phyloP scores from a whole-genome alignment of 2,113 vertebrate species.

The Columba janthina region DNA sequence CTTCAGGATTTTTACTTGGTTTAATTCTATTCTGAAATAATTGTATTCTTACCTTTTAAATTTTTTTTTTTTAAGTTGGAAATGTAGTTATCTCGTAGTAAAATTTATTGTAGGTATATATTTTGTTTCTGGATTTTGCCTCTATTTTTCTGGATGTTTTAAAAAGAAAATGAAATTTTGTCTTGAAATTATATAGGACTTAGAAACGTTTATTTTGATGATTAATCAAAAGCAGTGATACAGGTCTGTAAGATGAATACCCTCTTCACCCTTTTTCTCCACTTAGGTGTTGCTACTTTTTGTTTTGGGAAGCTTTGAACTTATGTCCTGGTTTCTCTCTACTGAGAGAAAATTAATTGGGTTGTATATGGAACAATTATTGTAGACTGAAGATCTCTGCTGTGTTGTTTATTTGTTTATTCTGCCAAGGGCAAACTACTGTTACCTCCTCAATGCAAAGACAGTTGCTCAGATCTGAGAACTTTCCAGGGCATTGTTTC shows the following conservation, averaged over 20 bases:
- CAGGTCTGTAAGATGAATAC: not conserved
- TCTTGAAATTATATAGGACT: not conserved
- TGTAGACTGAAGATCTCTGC: not conserved
- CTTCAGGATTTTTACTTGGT: not conserved
- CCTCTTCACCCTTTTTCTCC: not conserved
- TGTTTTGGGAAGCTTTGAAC: not conserved
- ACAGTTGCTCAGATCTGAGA: not conserved
- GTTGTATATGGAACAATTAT: not conserved
- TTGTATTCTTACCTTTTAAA: not conserved
- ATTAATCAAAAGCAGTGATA: not conserved
- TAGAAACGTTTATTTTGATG: not conserved
- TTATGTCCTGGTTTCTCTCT: not conserved
- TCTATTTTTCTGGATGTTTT: too few relatives aligned
- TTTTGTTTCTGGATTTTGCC: not conserved
- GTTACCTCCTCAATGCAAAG: not conserved
- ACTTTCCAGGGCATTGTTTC: not conserved
- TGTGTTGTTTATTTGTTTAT: not conserved
- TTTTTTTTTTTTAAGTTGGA: too few relatives aligned
- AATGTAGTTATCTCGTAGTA: not conserved
- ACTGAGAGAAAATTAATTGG: not conserved
- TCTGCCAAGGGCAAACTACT: not conserved
- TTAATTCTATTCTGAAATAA: not conserved
- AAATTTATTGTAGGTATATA: not conserved
- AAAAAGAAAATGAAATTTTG: not conserved
- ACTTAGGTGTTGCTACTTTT: not conserved